Evolutionary conservation across 64 coral and sea anemone species (phyloP).

Genomic region (Hydrozoanthus tunicans): DNA sequence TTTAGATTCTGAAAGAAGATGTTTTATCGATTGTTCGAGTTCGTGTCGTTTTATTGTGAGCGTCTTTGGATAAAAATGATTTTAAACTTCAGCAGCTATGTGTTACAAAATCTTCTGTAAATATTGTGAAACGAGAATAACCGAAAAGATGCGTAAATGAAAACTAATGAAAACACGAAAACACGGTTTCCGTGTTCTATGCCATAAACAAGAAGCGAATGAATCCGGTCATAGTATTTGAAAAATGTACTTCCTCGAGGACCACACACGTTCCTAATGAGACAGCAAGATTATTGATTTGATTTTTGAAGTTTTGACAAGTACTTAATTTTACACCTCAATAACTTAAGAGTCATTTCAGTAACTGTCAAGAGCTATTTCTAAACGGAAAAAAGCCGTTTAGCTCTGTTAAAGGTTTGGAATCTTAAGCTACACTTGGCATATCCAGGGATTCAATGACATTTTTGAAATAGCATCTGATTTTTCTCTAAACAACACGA

Average conservation of each 20-base stretch:
- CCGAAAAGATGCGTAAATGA: background rate
- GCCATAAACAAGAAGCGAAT: background rate
- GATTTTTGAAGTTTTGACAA: background rate
- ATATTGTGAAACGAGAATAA: background rate
- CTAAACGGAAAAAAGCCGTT: background rate
- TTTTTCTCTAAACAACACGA: background rate
- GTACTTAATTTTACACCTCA: background rate
- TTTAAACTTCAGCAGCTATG: too few species aligned
- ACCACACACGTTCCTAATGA: background rate
- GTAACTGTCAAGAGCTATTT: background rate
- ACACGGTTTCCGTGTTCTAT: background rate
- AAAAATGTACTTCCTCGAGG: slow-evolving; percentile 17
- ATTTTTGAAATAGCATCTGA: background rate
- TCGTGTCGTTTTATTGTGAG: too few species aligned
- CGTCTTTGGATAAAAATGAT: too few species aligned
- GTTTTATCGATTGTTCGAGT: too few species aligned
- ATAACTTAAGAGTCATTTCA: background rate
- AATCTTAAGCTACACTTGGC: background rate
- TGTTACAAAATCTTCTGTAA: too few species aligned
- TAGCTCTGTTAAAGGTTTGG: background rate
- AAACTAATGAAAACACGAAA: background rate
- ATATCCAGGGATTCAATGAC: background rate
- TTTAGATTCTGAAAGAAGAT: too few species aligned
- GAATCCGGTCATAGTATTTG: background rate
- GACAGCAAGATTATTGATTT: background rate